Base-by-base conservation (phyloP, 1,140 invertebrate species). In the Drosophila ficusphila region DNA sequence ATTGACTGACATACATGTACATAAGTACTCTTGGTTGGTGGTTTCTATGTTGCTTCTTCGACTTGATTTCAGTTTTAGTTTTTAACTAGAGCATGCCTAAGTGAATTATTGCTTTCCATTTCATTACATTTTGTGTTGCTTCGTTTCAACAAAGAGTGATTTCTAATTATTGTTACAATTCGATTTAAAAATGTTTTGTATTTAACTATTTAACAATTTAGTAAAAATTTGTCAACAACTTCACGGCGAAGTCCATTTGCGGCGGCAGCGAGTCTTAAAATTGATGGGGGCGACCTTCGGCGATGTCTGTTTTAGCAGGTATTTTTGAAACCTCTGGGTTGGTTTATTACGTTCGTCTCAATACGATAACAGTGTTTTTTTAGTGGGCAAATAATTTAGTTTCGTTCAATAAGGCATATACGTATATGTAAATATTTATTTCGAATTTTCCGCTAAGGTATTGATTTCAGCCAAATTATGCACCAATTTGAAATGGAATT, bases 321-420 rank as follows among this genome's bases (percentile, higher is more conserved):
- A 86, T 85, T 86, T 89, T 76, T 89, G 86, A 89, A 89, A 89
- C 86, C 86, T 81, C 74, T 90, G 81, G 76, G 86, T 81, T 74
- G 48, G 61, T 57, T 79, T 49, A 67, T 39, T 74, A 58, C 54
- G 53, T 29, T 79, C 48, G 38, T 18, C 52, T 16, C 38, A 23
- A 42, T 48, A 54, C 42, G 38, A 44, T 53, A 65, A 65, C 53
- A 57, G 34, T 47, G 38, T 48, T n/a, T n/a, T n/a, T 31, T 48
- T n/a, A 48, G 42, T 74, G 54, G 76, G 61, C 47, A 79, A 79
- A 74, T 60, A 65, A 75, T 74, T 68, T 60, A 8, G 27, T 77
- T 69, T 67, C 62, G 19, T 46, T 69, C 47, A 58, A 78, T 75
- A 85, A 85, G 79, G 79, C 79, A 82, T 54, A 65, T 61, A 67